Conservation (phyloP, 1,140 invertebrate genomes). For the Cryptotermes secundus region DNA sequence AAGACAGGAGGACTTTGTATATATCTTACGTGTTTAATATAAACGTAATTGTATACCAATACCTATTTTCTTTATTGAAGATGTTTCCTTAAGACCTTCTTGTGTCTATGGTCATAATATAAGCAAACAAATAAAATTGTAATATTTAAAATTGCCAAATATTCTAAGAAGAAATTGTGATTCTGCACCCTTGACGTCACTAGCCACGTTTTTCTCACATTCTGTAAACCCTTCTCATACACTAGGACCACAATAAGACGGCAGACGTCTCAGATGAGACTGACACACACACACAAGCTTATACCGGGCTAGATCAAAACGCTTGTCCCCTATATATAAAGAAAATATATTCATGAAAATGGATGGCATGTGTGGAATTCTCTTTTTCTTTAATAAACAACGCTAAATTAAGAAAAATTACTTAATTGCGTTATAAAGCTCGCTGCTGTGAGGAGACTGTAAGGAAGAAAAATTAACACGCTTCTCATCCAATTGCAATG, state of each 20-base stretch:
- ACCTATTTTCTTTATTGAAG: no score
- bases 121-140: no score
- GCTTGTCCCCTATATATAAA: background rate
- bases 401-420: background rate
- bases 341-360: conserved; percentile 15
- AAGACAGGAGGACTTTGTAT: no score
- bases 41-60: no score
- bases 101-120: no score
- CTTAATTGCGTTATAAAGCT: background rate
- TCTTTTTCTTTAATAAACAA: background rate
- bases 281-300: background rate
- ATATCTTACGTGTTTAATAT: no score
- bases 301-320: background rate
- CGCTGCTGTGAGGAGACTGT: background rate
- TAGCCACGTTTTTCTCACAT: background rate
- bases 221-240: background rate
- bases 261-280: background rate
- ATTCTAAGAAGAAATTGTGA: background rate
- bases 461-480: background rate
- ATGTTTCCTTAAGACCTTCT: no score
- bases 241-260: background rate
- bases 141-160: no score
- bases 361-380: background rate
- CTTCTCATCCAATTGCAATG: background rate
- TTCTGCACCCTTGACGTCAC: background rate